These are phyloP conservation scores for Drosophila aff. DNA, from an alignment of 1,140 invertebrate species.

Conservation along the genomic window DNA sequence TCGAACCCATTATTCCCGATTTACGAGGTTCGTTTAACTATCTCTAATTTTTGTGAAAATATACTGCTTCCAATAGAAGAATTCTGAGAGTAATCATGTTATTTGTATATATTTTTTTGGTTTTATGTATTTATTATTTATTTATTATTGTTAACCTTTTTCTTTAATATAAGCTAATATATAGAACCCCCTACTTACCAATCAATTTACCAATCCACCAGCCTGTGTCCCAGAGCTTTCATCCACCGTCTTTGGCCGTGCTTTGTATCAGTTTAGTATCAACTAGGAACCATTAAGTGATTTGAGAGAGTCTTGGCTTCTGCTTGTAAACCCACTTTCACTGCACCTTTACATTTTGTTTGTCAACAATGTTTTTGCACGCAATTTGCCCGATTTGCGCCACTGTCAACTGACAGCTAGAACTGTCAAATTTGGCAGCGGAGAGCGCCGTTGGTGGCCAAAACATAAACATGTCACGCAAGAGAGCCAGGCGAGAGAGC, in stretches of 20 bases:
- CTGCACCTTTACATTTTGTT: constrained; percentile 32
- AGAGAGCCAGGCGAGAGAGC: constrained; percentile 47
- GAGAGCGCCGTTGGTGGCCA: constrained; percentile 76
- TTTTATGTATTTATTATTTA: no score
- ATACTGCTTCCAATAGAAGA: neutral
- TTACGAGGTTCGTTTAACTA: no score
- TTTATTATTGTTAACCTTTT: neutral
- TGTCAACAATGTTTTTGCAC: constrained; percentile 19
- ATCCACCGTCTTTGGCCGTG: constrained; percentile 10
- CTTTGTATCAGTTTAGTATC: constrained; percentile 65
- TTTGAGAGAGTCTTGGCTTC: constrained; percentile 28
- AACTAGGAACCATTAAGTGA: constrained; percentile 76
- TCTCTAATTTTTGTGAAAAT: no score
- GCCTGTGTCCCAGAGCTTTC: constrained; percentile 4
- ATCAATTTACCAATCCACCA: constrained; percentile 61
- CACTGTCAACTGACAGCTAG: constrained; percentile 75
- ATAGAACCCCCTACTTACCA: constrained; percentile 42
- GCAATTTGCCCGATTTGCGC: constrained; percentile 37
- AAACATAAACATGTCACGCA: constrained; percentile 79
- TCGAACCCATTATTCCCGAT: no score
- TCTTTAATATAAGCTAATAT: neutral
- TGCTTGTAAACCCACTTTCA: constrained; percentile 3
- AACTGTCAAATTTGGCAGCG: constrained; percentile 74
- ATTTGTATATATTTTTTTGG: neutral
- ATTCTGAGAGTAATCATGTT: neutral